Conservation (phyloP, 1,140 invertebrate genomes). For the Lordiphosa stackelbergi region DNA sequence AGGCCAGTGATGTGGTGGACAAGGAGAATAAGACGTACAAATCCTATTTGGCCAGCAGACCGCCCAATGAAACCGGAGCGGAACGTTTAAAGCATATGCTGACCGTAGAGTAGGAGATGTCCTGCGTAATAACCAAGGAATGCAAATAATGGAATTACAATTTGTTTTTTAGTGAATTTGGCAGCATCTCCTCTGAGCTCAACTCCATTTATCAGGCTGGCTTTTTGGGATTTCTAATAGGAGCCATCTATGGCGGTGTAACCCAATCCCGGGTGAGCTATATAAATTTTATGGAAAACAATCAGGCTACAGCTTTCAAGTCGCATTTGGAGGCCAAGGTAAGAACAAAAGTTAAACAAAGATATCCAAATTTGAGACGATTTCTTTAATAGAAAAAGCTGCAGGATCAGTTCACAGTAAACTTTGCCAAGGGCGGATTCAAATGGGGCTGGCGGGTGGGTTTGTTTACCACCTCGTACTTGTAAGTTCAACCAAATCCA, state of each 20-base stretch:
- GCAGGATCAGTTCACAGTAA: conserved; percentile 82
- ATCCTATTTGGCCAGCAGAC: conserved; percentile 39
- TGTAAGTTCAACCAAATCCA: no score
- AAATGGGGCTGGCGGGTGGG: conserved; percentile 82
- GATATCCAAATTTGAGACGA: neutral
- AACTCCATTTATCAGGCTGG: conserved; percentile 80
- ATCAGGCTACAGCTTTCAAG: conserved; percentile 84
- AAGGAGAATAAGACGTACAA: conserved; percentile 71
- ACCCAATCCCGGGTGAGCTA: conserved; percentile 80
- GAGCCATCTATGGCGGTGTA: conserved; percentile 82
- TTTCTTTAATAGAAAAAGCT: conserved; percentile 80
- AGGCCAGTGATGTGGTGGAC: conserved; percentile 35
- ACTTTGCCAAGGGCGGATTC: conserved; percentile 83
- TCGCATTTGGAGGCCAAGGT: conserved; percentile 84
- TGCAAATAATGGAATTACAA: neutral
- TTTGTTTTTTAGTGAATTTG: conserved; percentile 80
- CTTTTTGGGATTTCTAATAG: conserved; percentile 79
- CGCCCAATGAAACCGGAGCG: conserved; percentile 71
- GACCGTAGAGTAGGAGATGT: conserved; percentile 72
- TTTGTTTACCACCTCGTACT: conserved; percentile 82
- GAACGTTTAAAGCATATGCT: conserved; percentile 79
- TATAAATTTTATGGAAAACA: conserved; percentile 84
- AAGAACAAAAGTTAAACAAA: neutral
- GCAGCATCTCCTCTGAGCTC: conserved; percentile 80
- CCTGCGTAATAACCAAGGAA: neutral